Conservation (phyloP, 2,888 invertebrate species). For the Penaeus monodon region DNA sequence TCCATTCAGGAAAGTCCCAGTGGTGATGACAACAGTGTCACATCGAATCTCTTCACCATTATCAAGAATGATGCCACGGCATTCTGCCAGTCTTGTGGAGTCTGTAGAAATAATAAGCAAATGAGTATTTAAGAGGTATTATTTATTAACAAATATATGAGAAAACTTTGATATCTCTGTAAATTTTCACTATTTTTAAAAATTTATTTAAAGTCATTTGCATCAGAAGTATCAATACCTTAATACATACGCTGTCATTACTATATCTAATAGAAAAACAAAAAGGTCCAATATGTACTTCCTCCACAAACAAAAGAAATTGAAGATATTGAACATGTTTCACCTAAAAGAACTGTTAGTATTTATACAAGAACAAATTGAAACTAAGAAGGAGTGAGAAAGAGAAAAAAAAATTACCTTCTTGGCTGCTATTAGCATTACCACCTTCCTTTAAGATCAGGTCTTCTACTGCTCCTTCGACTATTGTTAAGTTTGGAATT, state of each 20-base stretch:
- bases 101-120: neutral
- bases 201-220: no score
- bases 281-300: neutral
- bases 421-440: neutral
- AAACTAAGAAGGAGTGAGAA: neutral
- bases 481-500: conserved; percentile 78
- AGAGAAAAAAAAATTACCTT: neutral
- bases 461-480: conserved; percentile 84
- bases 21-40: conserved; percentile 77
- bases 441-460: conserved; percentile 74
- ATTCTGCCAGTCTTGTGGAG: neutral
- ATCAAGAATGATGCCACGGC: conserved; percentile 69
- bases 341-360: neutral
- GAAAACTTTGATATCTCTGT: neutral
- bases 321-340: no score
- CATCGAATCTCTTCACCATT: conserved; percentile 76
- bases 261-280: no score
- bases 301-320: neutral
- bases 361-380: neutral
- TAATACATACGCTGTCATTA: no score
- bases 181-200: neutral
- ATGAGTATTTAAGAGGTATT: neutral
- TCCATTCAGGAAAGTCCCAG: conserved; percentile 89
- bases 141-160: neutral
- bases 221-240: no score